A percentile compares a stretch with the other conserved stretches of the same genome.
These are phyloP conservation scores for Mormoops blainvillei DNA, from an alignment of 2,113 vertebrate genomes.

Conservation along the genomic window DNA sequence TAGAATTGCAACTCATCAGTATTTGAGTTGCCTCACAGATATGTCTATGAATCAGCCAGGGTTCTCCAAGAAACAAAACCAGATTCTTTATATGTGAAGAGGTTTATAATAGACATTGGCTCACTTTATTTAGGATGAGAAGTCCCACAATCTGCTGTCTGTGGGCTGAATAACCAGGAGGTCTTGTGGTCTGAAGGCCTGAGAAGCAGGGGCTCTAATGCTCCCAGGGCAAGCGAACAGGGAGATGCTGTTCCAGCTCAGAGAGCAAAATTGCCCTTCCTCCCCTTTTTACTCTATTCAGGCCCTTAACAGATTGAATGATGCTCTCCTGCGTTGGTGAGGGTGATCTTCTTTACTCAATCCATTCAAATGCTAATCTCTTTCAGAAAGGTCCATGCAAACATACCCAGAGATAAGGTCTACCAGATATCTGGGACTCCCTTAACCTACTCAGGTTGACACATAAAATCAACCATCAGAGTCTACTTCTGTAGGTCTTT, in stretches of 20 bases:
- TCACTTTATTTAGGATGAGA: background rate
- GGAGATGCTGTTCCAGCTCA: background rate
- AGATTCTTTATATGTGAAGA: background rate
- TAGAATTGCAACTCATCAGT: background rate
- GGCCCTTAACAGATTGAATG: background rate
- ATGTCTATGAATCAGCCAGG: background rate
- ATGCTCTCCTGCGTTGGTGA: background rate
- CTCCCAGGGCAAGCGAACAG: too few relatives aligned
- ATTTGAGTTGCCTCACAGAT: background rate
- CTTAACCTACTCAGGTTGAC: background rate
- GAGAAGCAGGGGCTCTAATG: background rate
- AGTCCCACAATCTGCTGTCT: background rate
- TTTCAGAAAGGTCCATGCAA: background rate
- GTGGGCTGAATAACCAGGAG: background rate
- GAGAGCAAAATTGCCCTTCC: background rate
- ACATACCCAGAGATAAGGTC: background rate
- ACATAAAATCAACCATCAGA: background rate
- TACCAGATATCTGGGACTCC: background rate
- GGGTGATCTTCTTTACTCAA: background rate
- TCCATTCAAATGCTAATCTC: background rate
- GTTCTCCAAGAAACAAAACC: background rate
- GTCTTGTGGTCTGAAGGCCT: background rate
- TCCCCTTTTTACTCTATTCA: background rate
- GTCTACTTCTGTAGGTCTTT: background rate
- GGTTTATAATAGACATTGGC: background rate